Evolutionary conservation across 2,113 vertebrate genomes (phyloP).

Genomic region (Gymnogyps californianus): DNA sequence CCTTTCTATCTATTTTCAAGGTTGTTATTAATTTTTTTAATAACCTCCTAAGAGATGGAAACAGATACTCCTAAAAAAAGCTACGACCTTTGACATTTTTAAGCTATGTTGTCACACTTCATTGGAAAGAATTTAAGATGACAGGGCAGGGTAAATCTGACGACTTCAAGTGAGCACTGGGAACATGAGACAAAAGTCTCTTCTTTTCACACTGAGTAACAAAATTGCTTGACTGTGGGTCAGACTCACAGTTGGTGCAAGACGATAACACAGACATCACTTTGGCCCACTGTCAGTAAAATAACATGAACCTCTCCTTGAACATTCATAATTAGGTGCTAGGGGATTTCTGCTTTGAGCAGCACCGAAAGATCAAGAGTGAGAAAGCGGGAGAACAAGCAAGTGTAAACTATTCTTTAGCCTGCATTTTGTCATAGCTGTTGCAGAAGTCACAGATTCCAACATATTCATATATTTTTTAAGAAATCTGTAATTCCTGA

Average conservation of each 20-base stretch:
- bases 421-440: background rate
- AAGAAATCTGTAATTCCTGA: background rate
- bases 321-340: background rate
- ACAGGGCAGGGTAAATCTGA: background rate
- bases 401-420: background rate
- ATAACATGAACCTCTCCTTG: background rate
- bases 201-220: background rate
- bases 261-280: background rate
- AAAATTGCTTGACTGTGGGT: background rate
- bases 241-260: background rate
- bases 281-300: background rate
- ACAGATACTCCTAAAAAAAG: conserved; percentile 9
- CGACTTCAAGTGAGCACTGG: background rate
- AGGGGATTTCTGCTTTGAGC: background rate
- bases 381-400: background rate
- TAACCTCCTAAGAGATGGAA: background rate
- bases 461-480: background rate
- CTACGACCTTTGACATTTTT: background rate
- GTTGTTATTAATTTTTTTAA: background rate
- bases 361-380: background rate
- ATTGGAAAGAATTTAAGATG: background rate
- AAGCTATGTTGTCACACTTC: background rate
- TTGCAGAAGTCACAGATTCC: background rate
- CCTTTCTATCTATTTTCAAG: background rate
- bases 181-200: background rate